A percentile compares a stretch with the other conserved stretches of the same genome.
Conservation (phyloP, 2,888 invertebrate species). For the Geophilus truncorum region DNA sequence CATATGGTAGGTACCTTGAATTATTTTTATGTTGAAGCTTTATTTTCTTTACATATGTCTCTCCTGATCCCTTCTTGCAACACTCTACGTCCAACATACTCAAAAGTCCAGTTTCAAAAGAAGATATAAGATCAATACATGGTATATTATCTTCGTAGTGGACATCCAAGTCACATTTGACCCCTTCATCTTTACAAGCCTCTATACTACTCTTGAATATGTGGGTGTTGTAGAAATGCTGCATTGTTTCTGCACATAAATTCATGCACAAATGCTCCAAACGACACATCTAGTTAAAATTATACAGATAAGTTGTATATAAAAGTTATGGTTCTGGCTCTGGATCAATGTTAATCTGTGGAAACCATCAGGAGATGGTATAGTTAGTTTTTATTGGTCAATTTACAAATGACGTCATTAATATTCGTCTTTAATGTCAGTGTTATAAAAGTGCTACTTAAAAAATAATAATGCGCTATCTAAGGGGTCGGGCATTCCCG, state of each 20-base stretch:
- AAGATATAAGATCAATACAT: slow-evolving; percentile 90
- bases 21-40: slow-evolving; percentile 77
- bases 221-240: slow-evolving; percentile 95
- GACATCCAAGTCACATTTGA: slow-evolving; percentile 80
- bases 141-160: slow-evolving; percentile 94
- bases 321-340: too few species aligned
- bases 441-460: too few species aligned
- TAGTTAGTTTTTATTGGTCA: too few species aligned
- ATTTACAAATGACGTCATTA: too few species aligned
- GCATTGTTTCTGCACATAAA: slow-evolving; percentile 93
- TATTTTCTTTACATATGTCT: slow-evolving; percentile 73
- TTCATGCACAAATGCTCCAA: slow-evolving; percentile 92
- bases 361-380: too few species aligned
- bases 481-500: too few species aligned
- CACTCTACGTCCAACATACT: slow-evolving; percentile 90
- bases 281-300: slow-evolving; percentile 62
- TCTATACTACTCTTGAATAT: slow-evolving; percentile 91
- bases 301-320: too few species aligned
- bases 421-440: too few species aligned
- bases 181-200: slow-evolving; percentile 89
- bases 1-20: too few species aligned
- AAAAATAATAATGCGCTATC: too few species aligned
- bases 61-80: slow-evolving; percentile 72
- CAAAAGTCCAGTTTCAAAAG: slow-evolving; percentile 80
- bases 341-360: too few species aligned